Evolutionary conservation across 1,140 invertebrate genomes (phyloP), one percentile per base, ranked within the genome.

Genomic region (Latrodectus geometricus): DNA sequence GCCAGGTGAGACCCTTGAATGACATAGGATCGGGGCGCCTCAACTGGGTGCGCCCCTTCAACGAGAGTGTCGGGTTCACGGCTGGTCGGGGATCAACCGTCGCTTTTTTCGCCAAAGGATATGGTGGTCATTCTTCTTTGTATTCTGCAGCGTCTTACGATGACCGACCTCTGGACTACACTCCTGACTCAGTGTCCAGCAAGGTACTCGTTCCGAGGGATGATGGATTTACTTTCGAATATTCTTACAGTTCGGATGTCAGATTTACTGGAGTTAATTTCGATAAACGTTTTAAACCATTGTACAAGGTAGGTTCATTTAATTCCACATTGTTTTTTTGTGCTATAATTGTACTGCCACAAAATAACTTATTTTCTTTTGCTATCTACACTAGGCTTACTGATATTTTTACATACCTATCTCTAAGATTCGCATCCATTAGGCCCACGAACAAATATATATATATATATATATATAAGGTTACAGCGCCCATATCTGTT

Each of bases 141-240:
- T 89, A 84, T 72, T 68, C 88, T 11, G 88, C 86, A 0, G 21
- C 74, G 20, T 66, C 88, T n/a, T 89, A 88, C 49, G 89, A 89
- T 68, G 81, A 75, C 12, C 61, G 88, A 52, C 86, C 88, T 8
- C 1, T 87, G 0, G 15, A 87, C 14, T 77, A 72, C 14, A 75
- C 48, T 35, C 87, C 88, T n/a, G 56, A 70, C 9, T 54, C 84
- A 14, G 68, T 89, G 20, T 83, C 89, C 8, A 89, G 81, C 70
- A 72, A 76, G 56, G 35, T 76, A 0, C 50, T 77, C 15, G 23
- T 70, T n/a, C 20, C 21, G 17, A 14, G 49, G 0, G 17, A 77
- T n/a, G 72, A 15, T 9, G 20, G 49, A 17, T 69, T 70, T 14
- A 15, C n/a, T 23, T 88, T 85, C 21, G 35, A 68, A 20, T 89